phyloP scores from a whole-genome alignment of 2,113 vertebrate genomes.

The Camelus dromedarius region DNA sequence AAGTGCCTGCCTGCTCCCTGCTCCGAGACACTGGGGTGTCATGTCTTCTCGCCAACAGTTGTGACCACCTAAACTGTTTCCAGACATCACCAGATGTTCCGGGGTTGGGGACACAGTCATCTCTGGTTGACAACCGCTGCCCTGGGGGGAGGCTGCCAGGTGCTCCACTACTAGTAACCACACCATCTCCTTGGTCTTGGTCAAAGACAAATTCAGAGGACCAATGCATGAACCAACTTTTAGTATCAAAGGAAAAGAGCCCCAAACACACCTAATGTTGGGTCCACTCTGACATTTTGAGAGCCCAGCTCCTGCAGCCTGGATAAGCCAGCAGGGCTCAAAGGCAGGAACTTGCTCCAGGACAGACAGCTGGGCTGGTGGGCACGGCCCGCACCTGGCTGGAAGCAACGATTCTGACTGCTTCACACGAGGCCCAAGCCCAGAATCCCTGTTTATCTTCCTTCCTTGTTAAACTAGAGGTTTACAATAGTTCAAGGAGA shows the following conservation, averaged over 20 bases:
- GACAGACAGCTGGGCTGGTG: background rate
- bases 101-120: too few relatives aligned
- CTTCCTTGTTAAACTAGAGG: background rate
- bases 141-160: too few relatives aligned
- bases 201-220: background rate
- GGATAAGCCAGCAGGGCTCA: accelerated
- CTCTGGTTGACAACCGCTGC: background rate
- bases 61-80: background rate
- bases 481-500: background rate
- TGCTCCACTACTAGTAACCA: background rate
- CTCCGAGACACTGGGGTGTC: background rate
- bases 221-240: background rate
- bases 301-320: background rate
- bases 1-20: too few relatives aligned
- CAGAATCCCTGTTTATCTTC: background rate
- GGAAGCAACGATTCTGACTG: background rate
- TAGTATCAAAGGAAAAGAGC: background rate
- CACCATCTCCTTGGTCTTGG: background rate
- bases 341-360: background rate
- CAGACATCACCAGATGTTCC: accelerated
- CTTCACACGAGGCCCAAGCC: background rate
- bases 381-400: accelerated
- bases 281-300: background rate
- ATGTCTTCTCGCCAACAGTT: background rate
- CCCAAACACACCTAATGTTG: accelerated